These are phyloP conservation scores for Cassiopea xamachana DNA, from an alignment of 30 jellyfish, hydroid and myxozoan genomes.

Conservation along the genomic window DNA sequence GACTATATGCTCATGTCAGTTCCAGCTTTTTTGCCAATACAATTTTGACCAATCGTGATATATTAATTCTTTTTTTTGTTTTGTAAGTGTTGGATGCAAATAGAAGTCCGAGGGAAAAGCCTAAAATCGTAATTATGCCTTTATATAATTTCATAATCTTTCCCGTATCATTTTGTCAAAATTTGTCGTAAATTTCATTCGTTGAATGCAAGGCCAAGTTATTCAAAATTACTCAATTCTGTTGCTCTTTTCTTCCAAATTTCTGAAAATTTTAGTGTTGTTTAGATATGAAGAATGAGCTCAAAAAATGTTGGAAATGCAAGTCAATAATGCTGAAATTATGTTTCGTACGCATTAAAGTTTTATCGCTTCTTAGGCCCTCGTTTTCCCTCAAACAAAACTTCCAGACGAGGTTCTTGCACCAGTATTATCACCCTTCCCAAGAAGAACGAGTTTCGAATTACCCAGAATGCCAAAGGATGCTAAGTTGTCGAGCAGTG, in stretches of 20 bases:
- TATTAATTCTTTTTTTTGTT: background rate
- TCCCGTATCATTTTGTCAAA: background rate
- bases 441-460: slow-evolving; percentile 90
- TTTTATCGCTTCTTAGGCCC: slow-evolving; percentile 57
- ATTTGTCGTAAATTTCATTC: background rate
- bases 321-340: background rate
- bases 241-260: too few species aligned
- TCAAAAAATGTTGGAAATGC: background rate
- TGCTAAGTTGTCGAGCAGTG: slow-evolving; percentile 81
- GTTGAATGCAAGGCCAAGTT: too few species aligned
- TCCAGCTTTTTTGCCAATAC: too few species aligned
- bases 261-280: too few species aligned
- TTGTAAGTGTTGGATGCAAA: slow-evolving; percentile 72
- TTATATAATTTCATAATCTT: background rate
- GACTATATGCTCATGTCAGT: too few species aligned
- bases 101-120: slow-evolving; percentile 79
- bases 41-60: too few species aligned
- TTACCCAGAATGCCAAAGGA: slow-evolving; percentile 94
- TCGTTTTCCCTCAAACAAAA: slow-evolving; percentile 90
- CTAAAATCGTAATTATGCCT: slow-evolving; percentile 72
- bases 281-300: too few species aligned
- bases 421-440: slow-evolving; percentile 90
- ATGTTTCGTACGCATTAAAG: background rate
- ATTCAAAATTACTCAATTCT: too few species aligned
- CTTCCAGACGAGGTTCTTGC: slow-evolving; percentile 98